These are phyloP conservation scores for Clepsis dumicolana DNA, from an alignment of 2,888 invertebrate genomes.

Conservation along the genomic window DNA sequence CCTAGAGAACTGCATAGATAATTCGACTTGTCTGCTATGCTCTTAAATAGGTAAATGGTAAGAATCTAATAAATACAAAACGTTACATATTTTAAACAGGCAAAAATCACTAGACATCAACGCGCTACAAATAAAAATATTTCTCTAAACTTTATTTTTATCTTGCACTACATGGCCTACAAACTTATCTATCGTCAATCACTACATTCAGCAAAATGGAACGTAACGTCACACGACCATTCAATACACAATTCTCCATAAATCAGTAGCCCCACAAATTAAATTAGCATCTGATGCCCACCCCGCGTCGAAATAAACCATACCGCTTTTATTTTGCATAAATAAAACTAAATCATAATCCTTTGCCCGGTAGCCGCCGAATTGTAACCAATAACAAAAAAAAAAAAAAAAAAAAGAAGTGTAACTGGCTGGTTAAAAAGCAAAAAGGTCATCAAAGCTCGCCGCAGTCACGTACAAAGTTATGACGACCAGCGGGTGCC, in stretches of 20 bases:
- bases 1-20: too few species aligned
- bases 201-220: slow-evolving; percentile 29
- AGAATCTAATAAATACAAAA: too few species aligned
- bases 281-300: slow-evolving; percentile 58
- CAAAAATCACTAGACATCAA: too few species aligned
- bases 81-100: too few species aligned
- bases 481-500: slow-evolving; percentile 81
- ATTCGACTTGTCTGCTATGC: too few species aligned
- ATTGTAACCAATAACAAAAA: slow-evolving; percentile 83
- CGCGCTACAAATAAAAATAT: not conserved
- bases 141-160: too few species aligned
- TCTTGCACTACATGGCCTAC: not conserved
- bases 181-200: not conserved
- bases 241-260: slow-evolving; percentile 20
- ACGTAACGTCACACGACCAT: slow-evolving; percentile 3
- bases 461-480: slow-evolving; percentile 83
- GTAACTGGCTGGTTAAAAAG: slow-evolving; percentile 59
- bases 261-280: slow-evolving; percentile 43
- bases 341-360: slow-evolving; percentile 84
- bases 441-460: slow-evolving; percentile 77
- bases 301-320: slow-evolving; percentile 76
- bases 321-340: slow-evolving; percentile 84
- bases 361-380: slow-evolving; percentile 83
- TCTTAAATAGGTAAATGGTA: too few species aligned
- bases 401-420: slow-evolving; percentile 74